Conservation (phyloP, 2,888 invertebrate species). For the Ecliptopera silaceata region DNA sequence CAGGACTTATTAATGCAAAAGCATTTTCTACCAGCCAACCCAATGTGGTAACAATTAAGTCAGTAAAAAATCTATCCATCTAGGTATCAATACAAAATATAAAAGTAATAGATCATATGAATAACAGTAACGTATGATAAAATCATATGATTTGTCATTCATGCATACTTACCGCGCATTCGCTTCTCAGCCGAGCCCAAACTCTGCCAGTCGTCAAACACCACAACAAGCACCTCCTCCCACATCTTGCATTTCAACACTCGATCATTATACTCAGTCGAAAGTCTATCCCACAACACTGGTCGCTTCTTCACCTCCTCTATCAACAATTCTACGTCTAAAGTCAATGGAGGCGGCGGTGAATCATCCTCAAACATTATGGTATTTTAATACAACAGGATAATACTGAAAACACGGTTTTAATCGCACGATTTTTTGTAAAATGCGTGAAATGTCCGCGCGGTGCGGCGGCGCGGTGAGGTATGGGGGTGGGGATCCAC, state of each 20-base stretch:
- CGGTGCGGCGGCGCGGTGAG: conserved; percentile 16
- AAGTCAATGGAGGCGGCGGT: background rate
- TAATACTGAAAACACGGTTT: background rate
- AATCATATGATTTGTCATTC: no score
- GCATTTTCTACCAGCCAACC: no score
- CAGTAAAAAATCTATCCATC: no score
- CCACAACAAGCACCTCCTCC: conserved; percentile 18
- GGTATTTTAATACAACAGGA: background rate
- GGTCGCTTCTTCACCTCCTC: conserved; percentile 19
- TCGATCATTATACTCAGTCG: conserved; percentile 14
- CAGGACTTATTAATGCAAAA: no score
- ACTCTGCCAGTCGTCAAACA: conserved; percentile 21
- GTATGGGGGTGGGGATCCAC: background rate
- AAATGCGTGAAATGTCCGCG: conserved; percentile 7
- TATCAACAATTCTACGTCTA: conserved; percentile 16
- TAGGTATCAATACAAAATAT: no score
- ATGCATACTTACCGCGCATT: conserved; percentile 9
- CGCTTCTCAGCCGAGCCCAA: conserved; percentile 15
- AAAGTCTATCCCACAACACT: conserved; percentile 16
- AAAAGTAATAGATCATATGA: no score
- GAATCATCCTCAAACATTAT: conserved; percentile 14
- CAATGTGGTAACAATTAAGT: no score
- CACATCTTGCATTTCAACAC: conserved; percentile 9
- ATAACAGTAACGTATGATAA: no score
- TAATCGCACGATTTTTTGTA: conserved; percentile 20